phyloP scores from a whole-genome alignment of 2,888 invertebrate genomes.

The Baccha elongata region DNA sequence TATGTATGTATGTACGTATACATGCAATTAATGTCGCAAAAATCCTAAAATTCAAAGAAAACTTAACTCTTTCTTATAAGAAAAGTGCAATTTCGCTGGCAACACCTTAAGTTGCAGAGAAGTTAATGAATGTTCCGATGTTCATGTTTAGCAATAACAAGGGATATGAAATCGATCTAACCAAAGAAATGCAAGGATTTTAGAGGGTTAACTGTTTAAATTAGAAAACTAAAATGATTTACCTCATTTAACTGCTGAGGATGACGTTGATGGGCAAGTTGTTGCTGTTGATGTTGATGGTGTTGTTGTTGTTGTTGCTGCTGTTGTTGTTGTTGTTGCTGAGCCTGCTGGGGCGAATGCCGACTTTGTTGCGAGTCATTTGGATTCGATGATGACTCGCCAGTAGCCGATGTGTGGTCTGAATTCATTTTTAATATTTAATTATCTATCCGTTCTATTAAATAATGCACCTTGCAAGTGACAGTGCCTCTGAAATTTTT shows the following conservation, averaged over 20 bases:
- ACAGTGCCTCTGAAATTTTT: no score
- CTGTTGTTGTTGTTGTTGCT: constrained; percentile 83
- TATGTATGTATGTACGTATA: no score
- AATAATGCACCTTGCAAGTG: no score
- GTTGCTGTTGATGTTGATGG: constrained; percentile 74
- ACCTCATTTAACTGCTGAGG: no score
- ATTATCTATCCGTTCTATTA: constrained; percentile 30
- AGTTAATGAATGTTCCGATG: neutral
- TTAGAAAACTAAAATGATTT: no score
- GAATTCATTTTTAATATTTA: constrained; percentile 61
- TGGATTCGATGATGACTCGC: constrained; percentile 70
- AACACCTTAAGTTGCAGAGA: neutral
- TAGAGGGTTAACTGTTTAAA: no score
- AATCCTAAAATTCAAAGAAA: no score
- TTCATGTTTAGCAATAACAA: constrained; percentile 1
- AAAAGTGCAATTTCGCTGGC: constrained; percentile 1
- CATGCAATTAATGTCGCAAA: no score
- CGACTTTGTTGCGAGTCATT: constrained; percentile 73
- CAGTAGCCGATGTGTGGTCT: constrained; percentile 68
- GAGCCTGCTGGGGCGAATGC: constrained; percentile 73
- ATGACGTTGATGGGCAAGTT: no score
- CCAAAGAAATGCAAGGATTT: no score
- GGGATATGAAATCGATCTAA: neutral
- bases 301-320: constrained; percentile 84
- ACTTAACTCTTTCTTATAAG: no score